Evolutionary conservation across 1,140 invertebrate species (phyloP).

Genomic region (Orchestia grillus): DNA sequence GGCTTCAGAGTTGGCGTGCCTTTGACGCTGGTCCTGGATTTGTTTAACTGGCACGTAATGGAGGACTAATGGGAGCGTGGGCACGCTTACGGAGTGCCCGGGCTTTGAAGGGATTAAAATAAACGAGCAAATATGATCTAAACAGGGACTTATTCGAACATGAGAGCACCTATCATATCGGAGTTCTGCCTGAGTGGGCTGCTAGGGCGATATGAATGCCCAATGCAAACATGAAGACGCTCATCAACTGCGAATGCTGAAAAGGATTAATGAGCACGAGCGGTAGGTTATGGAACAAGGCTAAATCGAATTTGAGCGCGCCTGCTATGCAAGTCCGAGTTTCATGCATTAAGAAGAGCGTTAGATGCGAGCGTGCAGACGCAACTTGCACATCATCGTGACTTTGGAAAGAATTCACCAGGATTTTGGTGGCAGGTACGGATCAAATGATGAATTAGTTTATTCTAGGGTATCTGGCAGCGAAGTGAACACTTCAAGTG

Average conservation of each 20-base stretch:
- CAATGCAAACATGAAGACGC: neutral
- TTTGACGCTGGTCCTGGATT: neutral
- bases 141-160: neutral
- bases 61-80: neutral
- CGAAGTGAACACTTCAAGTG: neutral
- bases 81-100: neutral
- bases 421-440: neutral
- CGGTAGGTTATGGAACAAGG: neutral
- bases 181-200: neutral
- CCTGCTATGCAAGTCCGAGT: neutral
- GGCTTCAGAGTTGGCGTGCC: too few species aligned
- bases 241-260: neutral
- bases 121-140: slow-evolving; percentile 9
- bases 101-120: neutral
- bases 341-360: neutral
- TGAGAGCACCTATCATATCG: neutral
- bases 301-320: neutral
- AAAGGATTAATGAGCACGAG: neutral
- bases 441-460: neutral
- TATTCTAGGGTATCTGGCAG: neutral
- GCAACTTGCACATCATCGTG: neutral
- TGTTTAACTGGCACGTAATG: neutral
- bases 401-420: neutral
- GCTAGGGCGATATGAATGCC: neutral
- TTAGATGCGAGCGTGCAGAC: neutral